A percentile compares a stretch with the other conserved stretches of the same genome.
These are phyloP conservation scores for Exocentrus adspersus DNA, from an alignment of 2,888 invertebrate species.

Conservation along the genomic window DNA sequence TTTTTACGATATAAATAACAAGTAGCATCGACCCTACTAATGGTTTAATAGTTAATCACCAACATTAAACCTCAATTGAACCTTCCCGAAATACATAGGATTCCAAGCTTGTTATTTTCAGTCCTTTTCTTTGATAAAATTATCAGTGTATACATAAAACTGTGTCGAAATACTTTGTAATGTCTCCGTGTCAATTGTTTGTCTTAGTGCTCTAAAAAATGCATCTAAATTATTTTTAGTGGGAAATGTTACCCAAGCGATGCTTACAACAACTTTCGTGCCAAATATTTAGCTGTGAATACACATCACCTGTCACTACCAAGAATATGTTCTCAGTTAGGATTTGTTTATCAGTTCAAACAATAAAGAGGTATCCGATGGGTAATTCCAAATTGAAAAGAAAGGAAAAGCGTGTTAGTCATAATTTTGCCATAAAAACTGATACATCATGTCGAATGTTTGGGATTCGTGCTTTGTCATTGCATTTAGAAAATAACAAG, in stretches of 20 bases:
- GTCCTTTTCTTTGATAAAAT: too few species aligned
- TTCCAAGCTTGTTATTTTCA: too few species aligned
- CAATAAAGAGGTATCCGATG: constrained; percentile 1
- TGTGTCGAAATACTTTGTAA: too few species aligned
- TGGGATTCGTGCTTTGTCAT: background rate
- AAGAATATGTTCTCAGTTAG: background rate
- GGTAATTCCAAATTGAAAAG: background rate
- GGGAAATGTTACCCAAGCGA: background rate
- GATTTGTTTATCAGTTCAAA: constrained; percentile 3
- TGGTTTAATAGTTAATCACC: too few species aligned
- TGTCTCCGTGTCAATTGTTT: too few species aligned
- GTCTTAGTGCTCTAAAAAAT: constrained; percentile 4
- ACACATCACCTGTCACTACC: background rate
- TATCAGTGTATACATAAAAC: too few species aligned
- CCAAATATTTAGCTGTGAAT: constrained; percentile 6
- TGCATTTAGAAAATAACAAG: background rate
- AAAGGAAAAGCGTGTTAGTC: constrained; percentile 8
- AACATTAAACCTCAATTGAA: too few species aligned
- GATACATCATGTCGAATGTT: background rate
- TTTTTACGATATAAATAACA: too few species aligned
- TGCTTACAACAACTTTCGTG: constrained; percentile 18
- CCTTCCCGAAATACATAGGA: too few species aligned
- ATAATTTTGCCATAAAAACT: background rate
- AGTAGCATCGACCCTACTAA: too few species aligned
- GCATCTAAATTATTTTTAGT: constrained; percentile 13